Evolutionary conservation across 2,797 vertebrate species (phyloP), one percentile per base, ranked within the genome.

Genomic region (Epinephelus awoara): DNA sequence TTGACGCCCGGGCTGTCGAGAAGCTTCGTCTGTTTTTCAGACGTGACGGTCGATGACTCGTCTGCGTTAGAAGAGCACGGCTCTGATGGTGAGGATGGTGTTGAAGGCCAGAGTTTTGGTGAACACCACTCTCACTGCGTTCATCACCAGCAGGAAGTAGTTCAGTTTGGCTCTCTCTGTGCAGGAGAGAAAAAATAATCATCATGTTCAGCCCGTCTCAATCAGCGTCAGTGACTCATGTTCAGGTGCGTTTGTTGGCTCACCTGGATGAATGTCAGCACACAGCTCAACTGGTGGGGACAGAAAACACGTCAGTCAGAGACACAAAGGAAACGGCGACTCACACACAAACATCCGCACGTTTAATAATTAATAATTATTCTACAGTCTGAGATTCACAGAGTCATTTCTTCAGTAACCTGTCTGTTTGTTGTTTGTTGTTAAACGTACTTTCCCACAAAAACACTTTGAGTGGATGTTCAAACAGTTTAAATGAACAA

Each of bases 101-200:
- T 81, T 94, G n/a, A 94, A 81, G 58, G 80, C 85, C 75, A 95
- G 17, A 1, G 83, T 61, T 83, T 95, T 95, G 54, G 86, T 90
- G 66, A 94, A 86, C 21, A 95, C 10, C 47, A 95, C 27, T 27
- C 95, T 76, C 47, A 93, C 66, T 1, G 77, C 83, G 23, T 91
- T 90, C 44, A 94, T 72, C 61, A 91, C 3, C 86, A 95, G 18
- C 49, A 83, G 62, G 51, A 56, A 59, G 55, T 72, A 89, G 72
- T 93, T 94, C 55, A 80, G 50, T 29, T 67, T 86, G 4, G 85
- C 71, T 2, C 75, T 27, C 18, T 84, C 93, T 94, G 64, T 1
- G 72, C 51, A 5, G 34, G 13, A 57, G 0, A 1, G 47, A 54
- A 59, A 80, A 11, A 10, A 49, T 9, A 40, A 40, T 11, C 8